Conservation (phyloP, 2,888 invertebrate species). For the Apamea epomidion region DNA sequence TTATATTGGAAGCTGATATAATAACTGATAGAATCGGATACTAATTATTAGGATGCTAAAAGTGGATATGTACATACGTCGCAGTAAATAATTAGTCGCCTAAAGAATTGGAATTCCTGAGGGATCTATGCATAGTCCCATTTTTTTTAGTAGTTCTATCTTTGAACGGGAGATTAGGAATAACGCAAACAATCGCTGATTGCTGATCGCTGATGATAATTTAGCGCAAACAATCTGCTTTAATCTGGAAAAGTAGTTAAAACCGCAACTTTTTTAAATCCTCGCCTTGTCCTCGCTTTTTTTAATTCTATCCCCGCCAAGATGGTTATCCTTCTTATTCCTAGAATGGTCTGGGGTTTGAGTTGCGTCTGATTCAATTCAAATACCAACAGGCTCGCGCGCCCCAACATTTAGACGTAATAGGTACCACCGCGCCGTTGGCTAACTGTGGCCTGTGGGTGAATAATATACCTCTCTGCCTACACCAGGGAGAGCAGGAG, state of each 20-base stretch:
- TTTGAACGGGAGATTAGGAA: conserved; percentile 6
- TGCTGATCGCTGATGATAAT: background rate
- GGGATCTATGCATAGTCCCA: background rate
- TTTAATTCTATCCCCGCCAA: conserved; percentile 12
- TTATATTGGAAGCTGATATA: background rate
- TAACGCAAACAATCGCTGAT: too few relatives aligned
- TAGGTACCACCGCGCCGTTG: background rate
- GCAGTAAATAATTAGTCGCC: background rate
- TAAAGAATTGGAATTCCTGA: background rate
- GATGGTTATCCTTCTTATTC: conserved; percentile 15
- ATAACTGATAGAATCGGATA: background rate
- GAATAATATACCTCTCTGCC: background rate
- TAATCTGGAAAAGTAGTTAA: background rate
- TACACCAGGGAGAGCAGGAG: conserved; percentile 3
- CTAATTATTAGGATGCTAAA: background rate
- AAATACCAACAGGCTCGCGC: background rate
- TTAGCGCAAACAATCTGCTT: background rate
- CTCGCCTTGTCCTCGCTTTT: too few relatives aligned
- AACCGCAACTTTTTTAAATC: background rate
- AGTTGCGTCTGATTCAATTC: conserved; percentile 22
- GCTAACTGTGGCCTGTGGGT: conserved; percentile 5
- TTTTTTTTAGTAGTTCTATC: background rate
- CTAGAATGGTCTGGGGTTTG: conserved; percentile 23
- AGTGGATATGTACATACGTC: background rate
- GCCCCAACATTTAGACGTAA: background rate